Base-by-base conservation (phyloP, 2,888 invertebrate genomes). In the Helicoverpa assulta region DNA sequence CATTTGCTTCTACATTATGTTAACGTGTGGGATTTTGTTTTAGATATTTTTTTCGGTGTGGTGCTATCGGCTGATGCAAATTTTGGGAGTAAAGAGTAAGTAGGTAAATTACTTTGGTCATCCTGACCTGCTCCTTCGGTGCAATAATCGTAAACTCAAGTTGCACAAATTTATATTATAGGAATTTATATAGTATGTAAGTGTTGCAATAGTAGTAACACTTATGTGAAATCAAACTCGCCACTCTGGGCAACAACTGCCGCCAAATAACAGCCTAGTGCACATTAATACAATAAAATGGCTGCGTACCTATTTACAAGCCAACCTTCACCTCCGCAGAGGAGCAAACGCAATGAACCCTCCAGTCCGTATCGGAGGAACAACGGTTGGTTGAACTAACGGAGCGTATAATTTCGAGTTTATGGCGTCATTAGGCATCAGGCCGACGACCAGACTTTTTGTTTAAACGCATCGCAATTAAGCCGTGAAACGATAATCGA, bases 401-500 rank as follows among this genome's bases (percentile, higher is more conserved):
- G 89, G 92, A 92, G 88, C 94, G 92, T 92, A 88, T 92, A 92
- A 94, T 94, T 92, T 90, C 87, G 84, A 91, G 86, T 94, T 94
- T 94, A 94, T 92, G 86, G 92, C 89, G 87, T 92, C 93, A 94
- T 94, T 94, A 94, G 90, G 88, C 88, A 90, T 89, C 87, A 90
- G 91, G 88, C 88, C 82, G 85, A 85, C 84, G 85, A 82, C 85
- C 85, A 82, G 86, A 88, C 88, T 90, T 92, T 93, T 94, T 93
- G 91, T 90, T 90, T 88, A 84, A 86, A 81, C 80, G 86, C 89
- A 88, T 90, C 88, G 88, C 92, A 94, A 94, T 94, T 94, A 94
- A 92, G 89, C 88, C 89, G 90, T 90, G 93, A 91, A 92, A 89
- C 88, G 92, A 92, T 94, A 94, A 94, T 94, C 93, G 94, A 91